phyloP scores from a whole-genome alignment of 2,888 invertebrate species.

The Drosophila pseudotalamancana region DNA sequence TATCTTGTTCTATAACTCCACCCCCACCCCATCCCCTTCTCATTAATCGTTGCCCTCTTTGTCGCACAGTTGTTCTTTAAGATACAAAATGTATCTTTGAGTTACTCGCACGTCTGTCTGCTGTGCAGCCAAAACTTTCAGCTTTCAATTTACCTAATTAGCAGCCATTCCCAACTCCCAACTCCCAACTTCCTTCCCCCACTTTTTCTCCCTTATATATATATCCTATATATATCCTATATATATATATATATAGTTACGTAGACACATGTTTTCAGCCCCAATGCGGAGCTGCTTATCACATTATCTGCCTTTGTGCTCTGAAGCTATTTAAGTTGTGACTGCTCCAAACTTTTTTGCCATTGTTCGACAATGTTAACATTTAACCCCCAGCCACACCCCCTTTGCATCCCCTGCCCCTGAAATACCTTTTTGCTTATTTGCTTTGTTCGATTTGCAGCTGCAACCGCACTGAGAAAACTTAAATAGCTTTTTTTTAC shows the following conservation, averaged over 20 bases:
- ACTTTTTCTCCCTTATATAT: neutral
- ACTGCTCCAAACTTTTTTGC: slow-evolving; percentile 28
- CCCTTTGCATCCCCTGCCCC: neutral
- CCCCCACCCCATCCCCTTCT: neutral
- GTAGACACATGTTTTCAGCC: slow-evolving; percentile 28
- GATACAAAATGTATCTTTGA: slow-evolving; percentile 19
- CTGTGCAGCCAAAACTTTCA: slow-evolving; percentile 50
- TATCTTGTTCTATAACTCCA: neutral
- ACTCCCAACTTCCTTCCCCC: too few species aligned
- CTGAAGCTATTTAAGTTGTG: slow-evolving; percentile 57
- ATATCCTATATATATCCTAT: too few species aligned
- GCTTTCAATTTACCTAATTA: slow-evolving; percentile 75
- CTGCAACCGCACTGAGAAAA: slow-evolving; percentile 9
- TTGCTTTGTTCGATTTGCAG: slow-evolving; percentile 12
- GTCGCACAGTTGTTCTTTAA: slow-evolving; percentile 7
- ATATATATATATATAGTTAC: neutral
- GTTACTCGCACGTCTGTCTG: slow-evolving; percentile 13
- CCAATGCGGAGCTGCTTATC: slow-evolving; percentile 54
- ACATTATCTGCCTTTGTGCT: slow-evolving; percentile 52
- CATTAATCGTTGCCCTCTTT: neutral
- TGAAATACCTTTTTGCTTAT: neutral
- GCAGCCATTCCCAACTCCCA: neutral
- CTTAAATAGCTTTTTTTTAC: slow-evolving; percentile 27
- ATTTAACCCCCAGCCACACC: slow-evolving; percentile 9
- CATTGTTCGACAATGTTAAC: slow-evolving; percentile 34